A percentile compares a stretch with the other conserved stretches of the same genome.
Conservation (phyloP, 2,797 vertebrate genomes). For the Leptodactylus fallax region DNA sequence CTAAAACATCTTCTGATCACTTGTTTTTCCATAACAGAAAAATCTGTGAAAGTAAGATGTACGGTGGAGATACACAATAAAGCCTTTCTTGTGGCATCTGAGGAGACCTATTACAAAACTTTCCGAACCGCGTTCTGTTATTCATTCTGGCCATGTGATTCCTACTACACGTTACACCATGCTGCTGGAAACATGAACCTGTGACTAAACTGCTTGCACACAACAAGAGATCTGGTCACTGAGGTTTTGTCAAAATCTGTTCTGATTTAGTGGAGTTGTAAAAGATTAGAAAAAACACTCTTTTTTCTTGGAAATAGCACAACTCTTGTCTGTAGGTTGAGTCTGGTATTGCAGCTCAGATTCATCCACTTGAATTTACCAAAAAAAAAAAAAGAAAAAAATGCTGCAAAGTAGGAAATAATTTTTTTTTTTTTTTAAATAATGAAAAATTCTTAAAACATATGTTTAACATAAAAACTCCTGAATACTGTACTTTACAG, state of each 20-base stretch:
- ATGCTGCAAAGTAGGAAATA: too few species aligned
- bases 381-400: too few species aligned
- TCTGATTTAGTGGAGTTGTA: too few species aligned
- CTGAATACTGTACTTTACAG: too few species aligned
- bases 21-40: constrained; percentile 42
- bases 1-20: constrained; percentile 43
- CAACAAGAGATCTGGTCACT: not conserved
- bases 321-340: too few species aligned
- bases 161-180: not conserved
- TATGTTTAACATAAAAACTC: too few species aligned
- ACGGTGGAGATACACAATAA: not conserved
- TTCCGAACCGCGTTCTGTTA: not conserved
- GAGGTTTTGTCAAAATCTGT: not conserved
- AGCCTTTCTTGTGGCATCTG: not conserved
- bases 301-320: too few species aligned
- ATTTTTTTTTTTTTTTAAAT: too few species aligned
- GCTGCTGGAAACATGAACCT: not conserved
- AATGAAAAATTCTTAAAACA: too few species aligned
- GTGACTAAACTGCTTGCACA: not conserved
- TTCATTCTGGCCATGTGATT: not conserved
- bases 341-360: too few species aligned
- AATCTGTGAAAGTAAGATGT: not conserved
- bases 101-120: not conserved
- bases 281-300: too few species aligned
- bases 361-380: too few species aligned